Percentiles rank a stretch among this genome's conserved stretches.
Conservation (phyloP, 2,797 vertebrate species). For the Gallirallus australis region DNA sequence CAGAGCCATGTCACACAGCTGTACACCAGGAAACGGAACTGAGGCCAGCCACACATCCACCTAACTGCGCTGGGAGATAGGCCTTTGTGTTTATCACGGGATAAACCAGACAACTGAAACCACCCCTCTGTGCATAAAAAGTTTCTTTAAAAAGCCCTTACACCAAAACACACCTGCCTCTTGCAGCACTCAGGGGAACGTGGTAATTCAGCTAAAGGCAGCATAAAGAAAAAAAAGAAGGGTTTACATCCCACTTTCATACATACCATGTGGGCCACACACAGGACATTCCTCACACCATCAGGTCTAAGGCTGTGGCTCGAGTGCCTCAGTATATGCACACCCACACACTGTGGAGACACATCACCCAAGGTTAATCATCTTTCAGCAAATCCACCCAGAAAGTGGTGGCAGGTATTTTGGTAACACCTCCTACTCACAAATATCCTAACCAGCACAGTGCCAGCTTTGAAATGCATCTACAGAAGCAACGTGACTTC, state of each 20-base stretch:
- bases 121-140: not conserved
- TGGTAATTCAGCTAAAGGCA: not conserved
- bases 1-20: not conserved
- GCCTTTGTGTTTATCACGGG: not conserved
- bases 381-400: not conserved
- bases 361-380: not conserved
- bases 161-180: not conserved
- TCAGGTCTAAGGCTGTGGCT: not conserved
- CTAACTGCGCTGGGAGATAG: not conserved
- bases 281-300: not conserved
- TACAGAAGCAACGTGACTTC: not conserved
- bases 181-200: not conserved
- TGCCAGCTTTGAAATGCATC: not conserved
- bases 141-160: not conserved
- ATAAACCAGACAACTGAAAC: not conserved
- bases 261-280: fast-evolving
- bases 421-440: not conserved
- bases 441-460: not conserved
- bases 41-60: not conserved
- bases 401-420: not conserved
- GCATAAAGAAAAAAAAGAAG: fast-evolving
- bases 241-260: not conserved
- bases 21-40: not conserved
- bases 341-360: not conserved
- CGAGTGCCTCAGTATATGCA: fast-evolving